phyloP scores from a whole-genome alignment of 2,113 vertebrate genomes.

The Scartelaos histophorus region DNA sequence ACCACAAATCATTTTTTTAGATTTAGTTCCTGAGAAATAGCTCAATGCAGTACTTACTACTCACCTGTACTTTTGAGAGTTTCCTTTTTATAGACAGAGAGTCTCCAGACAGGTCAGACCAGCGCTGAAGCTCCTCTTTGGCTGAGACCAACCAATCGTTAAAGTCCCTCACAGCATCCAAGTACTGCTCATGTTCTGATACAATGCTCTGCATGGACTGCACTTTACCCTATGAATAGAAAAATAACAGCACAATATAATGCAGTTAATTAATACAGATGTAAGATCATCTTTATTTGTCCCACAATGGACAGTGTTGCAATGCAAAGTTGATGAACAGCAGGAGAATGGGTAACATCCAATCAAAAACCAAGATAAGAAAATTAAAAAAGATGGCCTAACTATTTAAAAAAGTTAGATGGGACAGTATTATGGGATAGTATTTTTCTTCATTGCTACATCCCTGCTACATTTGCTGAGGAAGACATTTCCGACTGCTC shows the following conservation, averaged over 20 bases:
- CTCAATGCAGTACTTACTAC: slow-evolving; percentile 19
- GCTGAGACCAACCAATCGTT: slow-evolving; percentile 95
- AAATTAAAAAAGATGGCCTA: too few relatives aligned
- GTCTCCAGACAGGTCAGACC: slow-evolving; percentile 92
- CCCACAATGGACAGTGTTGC: too few relatives aligned
- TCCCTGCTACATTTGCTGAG: neutral
- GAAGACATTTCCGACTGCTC: neutral
- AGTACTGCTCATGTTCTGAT: slow-evolving; percentile 90
- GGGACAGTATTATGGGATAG: neutral
- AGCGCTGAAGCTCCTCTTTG: slow-evolving; percentile 95
- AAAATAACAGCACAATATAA: slow-evolving; percentile 9
- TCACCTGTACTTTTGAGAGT: slow-evolving; percentile 88
- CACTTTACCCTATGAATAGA: slow-evolving; percentile 84
- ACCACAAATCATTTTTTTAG: too few relatives aligned
- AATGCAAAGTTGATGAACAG: too few relatives aligned
- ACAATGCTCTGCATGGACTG: slow-evolving; percentile 87
- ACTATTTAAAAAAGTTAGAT: neutral
- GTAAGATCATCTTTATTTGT: too few relatives aligned
- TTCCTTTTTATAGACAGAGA: slow-evolving; percentile 85
- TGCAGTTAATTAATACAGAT: too few relatives aligned
- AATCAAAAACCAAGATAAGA: too few relatives aligned
- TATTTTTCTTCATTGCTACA: neutral
- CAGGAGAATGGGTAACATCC: too few relatives aligned
- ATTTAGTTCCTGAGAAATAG: neutral
- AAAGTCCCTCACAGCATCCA: slow-evolving; percentile 91